These are phyloP conservation scores for Trissoscelio sp. DNA, from an alignment of 2,888 invertebrate species.

Conservation along the genomic window DNA sequence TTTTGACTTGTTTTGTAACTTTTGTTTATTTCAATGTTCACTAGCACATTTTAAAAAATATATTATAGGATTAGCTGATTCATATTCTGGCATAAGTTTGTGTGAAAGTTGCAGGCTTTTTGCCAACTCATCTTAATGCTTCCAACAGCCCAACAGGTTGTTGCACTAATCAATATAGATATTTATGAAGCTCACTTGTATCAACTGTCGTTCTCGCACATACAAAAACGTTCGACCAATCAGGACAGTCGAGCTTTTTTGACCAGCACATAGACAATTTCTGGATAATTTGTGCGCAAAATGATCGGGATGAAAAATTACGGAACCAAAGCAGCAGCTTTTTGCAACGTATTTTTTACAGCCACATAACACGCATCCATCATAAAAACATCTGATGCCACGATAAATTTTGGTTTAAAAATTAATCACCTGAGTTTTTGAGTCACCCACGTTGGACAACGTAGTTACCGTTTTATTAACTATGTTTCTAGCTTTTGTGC, in stretches of 20 bases:
- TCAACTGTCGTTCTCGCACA: no score
- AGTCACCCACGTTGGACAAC: background rate
- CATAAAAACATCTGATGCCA: slow-evolving; percentile 29
- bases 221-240: no score
- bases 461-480: slow-evolving; percentile 22
- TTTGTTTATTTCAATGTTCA: no score
- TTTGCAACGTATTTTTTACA: background rate
- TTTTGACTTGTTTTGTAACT: no score
- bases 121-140: slow-evolving; percentile 40
- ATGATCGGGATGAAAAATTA: background rate
- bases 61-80: slow-evolving; percentile 9
- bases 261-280: no score
- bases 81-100: slow-evolving; percentile 18
- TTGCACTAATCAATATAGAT: slow-evolving; percentile 36
- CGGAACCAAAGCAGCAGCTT: background rate
- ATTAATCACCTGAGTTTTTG: slow-evolving; percentile 24
- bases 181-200: slow-evolving; percentile 11
- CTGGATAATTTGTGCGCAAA: background rate
- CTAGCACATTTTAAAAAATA: no score
- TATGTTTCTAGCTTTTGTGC: background rate
- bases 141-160: slow-evolving; percentile 44
- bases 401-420: slow-evolving; percentile 40
- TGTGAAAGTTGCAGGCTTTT: slow-evolving; percentile 25
- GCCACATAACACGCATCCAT: slow-evolving; percentile 21
- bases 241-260: no score